Base-by-base conservation (phyloP, 2,888 invertebrate genomes). In the Nysson spinosus region DNA sequence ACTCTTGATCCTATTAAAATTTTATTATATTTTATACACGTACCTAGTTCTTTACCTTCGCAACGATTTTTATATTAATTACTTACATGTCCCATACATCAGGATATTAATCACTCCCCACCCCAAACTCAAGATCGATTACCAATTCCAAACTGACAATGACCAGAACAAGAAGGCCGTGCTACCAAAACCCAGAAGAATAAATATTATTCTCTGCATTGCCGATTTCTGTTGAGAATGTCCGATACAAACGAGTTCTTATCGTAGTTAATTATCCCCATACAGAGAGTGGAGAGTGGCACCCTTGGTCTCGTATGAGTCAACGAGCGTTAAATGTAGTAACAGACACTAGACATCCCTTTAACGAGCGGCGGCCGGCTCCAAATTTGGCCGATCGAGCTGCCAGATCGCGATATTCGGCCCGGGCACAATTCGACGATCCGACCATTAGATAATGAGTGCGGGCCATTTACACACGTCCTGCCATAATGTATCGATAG, bases 401-500 rank as follows among this genome's bases (percentile, higher is more conserved):
- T 63, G 55, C 30, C 60, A 34, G 62, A 55, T 66, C 52, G 63
- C 50, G 61, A 49, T 68, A 61, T 58, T 35, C 62, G 49, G 51
- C 39, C 24, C 37, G 58, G n/a, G 61, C 60, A 60, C 72, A 60
- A 61, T 72, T 69, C 63, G 65, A 54, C 52, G 51, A 49, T 57
- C 22, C 30, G 58, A 56, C 75, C 69, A 71, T 77, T 76, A 78
- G 77, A 73, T 73, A 72, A 79, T 74, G 70, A 72, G 60, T 34
- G 22, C 46, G 37, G 61, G 37, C 60, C 46, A 51, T 55, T 68
- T 49, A 54, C 58, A 43, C 42, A 11, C 35, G 12, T 50, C 39
- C 30, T 19, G 11, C 19, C 17, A 24, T 65, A 54, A 64, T 42
- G 46, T 56, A 51, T 65, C 56, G 70, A 57, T 39, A 46, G 30